Evolutionary conservation across 2,797 vertebrate species (phyloP), one percentile per base, ranked within the genome.

Genomic region (Coccyzus lansbergi): DNA sequence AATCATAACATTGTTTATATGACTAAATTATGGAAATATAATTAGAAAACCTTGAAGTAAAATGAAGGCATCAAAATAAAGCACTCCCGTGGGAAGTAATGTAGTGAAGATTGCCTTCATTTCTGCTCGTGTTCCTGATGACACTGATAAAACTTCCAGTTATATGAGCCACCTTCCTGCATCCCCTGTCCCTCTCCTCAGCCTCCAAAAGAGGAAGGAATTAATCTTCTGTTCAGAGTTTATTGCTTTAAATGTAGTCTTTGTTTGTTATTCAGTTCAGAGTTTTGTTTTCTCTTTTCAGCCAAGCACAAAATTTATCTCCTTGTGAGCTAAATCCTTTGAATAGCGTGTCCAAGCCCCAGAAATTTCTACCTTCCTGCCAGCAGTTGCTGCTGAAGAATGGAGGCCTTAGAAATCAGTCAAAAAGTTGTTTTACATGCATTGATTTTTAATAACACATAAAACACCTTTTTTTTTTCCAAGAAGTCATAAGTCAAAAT

Each of bases 1-100:
- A 74, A 48, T 84, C 19, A 51, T 80, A 53, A 29, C 80, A 60
- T 49, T 86, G 40, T 72, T 88, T 87, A 49, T 85, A 13, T 71
- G 62, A 62, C 62, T 92, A 60, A 80, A 74, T 89, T 74, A 62
- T 26, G 24, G 62, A 85, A 92, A 78, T 81, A 55, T 4, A 89
- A 63, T 79, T 93, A 76, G 22, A 87, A 91, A 93, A 77, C 40
- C 49, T 67, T 87, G 33, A 77, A 63, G 56, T 34, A 89, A 91
- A 85, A 64, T 53, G 38, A 77, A 91, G 26, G 31, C 71, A 85
- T 40, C 33, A 53, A 74, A 85, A 36, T 68, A 49, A 82, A 92
- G 16, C 17, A 12, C 36, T 83, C 42, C 51, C 3, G 0, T 63
- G 56, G 56, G 68, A 77, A 48, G 49, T 40, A 29, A n/a, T 1